These are phyloP conservation scores for Quadroppia sp. DNA, from an alignment of 2,888 invertebrate species.

Conservation along the genomic window DNA sequence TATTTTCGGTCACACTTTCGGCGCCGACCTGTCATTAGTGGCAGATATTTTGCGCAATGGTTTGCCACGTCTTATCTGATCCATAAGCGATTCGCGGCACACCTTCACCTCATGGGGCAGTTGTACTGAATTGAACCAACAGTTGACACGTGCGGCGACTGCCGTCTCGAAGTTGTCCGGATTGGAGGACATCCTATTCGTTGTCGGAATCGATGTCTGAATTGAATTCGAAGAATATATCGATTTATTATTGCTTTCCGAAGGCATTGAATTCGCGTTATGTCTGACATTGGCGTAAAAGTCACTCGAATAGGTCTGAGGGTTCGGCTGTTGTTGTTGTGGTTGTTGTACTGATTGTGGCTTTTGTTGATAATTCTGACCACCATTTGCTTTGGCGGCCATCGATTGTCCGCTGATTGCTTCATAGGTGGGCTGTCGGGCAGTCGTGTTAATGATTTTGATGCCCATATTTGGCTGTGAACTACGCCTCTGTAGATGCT, in stretches of 20 bases:
- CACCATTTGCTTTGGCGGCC: not conserved
- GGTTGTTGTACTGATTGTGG: not conserved
- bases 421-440: not conserved
- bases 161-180: slow-evolving; percentile 48
- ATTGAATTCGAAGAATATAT: not conserved
- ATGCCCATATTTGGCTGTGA: slow-evolving; percentile 22
- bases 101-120: slow-evolving; percentile 67
- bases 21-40: slow-evolving; percentile 45
- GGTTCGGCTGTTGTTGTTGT: not conserved
- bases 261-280: not conserved
- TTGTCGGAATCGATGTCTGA: not conserved
- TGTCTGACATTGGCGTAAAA: slow-evolving; percentile 20
- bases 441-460: slow-evolving; percentile 8
- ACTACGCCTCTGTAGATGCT: slow-evolving; percentile 21
- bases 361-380: not conserved
- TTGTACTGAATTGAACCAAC: slow-evolving; percentile 60
- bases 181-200: slow-evolving; percentile 37
- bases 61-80: slow-evolving; percentile 83
- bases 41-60: slow-evolving; percentile 64
- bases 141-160: slow-evolving; percentile 60
- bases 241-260: slow-evolving; percentile 26
- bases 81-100: slow-evolving; percentile 85
- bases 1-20: slow-evolving; percentile 43
- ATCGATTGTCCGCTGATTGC: not conserved
- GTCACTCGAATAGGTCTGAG: not conserved